phyloP scores from a whole-genome alignment of 1,140 invertebrate genomes.

The Drosophila ananassae region DNA sequence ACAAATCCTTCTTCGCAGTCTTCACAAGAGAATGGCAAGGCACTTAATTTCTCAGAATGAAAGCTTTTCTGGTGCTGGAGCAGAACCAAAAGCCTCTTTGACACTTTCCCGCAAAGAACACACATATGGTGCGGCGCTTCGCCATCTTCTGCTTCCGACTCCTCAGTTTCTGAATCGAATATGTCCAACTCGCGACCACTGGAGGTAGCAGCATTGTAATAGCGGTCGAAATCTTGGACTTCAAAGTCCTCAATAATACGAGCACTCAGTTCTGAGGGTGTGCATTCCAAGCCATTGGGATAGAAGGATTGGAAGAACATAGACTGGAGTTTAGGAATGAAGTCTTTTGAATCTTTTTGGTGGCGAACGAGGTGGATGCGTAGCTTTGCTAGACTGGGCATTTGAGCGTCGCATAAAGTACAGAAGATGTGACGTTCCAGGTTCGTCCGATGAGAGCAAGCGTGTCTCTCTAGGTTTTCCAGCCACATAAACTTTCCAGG shows the following conservation, averaged over 20 bases:
- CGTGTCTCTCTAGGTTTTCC: constrained; percentile 65
- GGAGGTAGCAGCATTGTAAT: constrained; percentile 61
- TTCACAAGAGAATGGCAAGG: constrained; percentile 41
- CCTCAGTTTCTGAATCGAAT: constrained; percentile 57
- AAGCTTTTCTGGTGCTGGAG: constrained; percentile 52
- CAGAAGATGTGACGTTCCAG: constrained; percentile 41
- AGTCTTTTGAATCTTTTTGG: constrained; percentile 48
- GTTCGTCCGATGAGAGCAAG: constrained; percentile 35
- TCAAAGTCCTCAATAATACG: constrained; percentile 58
- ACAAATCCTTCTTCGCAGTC: constrained; percentile 55
- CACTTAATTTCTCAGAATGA: constrained; percentile 17
- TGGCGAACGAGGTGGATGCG: constrained; percentile 56
- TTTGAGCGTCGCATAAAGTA: constrained; percentile 48
- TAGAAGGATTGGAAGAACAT: constrained; percentile 51
- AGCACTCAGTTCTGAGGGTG: constrained; percentile 34
- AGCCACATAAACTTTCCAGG: constrained; percentile 76
- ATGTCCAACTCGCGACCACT: constrained; percentile 72
- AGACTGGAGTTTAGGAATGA: constrained; percentile 30
- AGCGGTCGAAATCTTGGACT: constrained; percentile 62
- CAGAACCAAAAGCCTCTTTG: constrained; percentile 27
- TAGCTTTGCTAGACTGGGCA: constrained; percentile 42
- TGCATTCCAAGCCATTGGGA: constrained; percentile 43
- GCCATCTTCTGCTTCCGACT: constrained; percentile 23
- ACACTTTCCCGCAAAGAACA: constrained; percentile 41
- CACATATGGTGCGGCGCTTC: constrained; percentile 33